Base-by-base conservation (phyloP, 2,113 vertebrate genomes). In the Micromys minutus region DNA sequence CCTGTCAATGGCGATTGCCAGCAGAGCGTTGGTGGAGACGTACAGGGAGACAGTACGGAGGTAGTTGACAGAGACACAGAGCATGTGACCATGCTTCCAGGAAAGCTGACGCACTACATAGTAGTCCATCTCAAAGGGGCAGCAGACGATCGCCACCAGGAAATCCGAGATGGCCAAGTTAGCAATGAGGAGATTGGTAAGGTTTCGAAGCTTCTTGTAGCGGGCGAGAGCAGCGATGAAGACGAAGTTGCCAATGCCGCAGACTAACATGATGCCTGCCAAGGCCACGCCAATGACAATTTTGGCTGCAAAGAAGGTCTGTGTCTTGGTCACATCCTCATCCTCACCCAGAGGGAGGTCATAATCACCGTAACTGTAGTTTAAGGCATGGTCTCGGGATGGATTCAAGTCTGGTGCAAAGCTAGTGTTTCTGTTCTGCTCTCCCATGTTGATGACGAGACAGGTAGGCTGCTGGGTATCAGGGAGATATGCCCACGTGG, bases 111-210 rank as follows among this genome's bases (percentile, higher is more conserved):
- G 99, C 7, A 99, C 99, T 94, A 99, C 99, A 0, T 99, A 99
- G 97, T 99, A 99, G 98, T 99, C 99, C 98, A 99, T 98, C 97
- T 99, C 98, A 3, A 99, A 99, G 0, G 99, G 99, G 91, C 99
- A 99, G 98, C 99, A 99, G 94, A 99, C 98, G 0, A 99, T 99
- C 17, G 99, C 99, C 95, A 99, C 99, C 0, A 99, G 98, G 97
- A 99, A 99, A 98, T 99, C 99, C 0, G 99, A 99, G 97, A 99
- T 98, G 74, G 99, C 99, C 98, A 99, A 97, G 96, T 99, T 99
- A 67, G 99, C 99, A 9, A 99, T 99, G 89, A 99, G 99, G 93
- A 99, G 97, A 98, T 99, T 99, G 97, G 99, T 99, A 97, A 99
- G 98, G 96, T 99, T 99, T 11, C 99, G 97, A 9, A 99, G 98